Evolutionary conservation across 1,140 invertebrate genomes (phyloP).

Genomic region (Chironomus striatipennis): DNA sequence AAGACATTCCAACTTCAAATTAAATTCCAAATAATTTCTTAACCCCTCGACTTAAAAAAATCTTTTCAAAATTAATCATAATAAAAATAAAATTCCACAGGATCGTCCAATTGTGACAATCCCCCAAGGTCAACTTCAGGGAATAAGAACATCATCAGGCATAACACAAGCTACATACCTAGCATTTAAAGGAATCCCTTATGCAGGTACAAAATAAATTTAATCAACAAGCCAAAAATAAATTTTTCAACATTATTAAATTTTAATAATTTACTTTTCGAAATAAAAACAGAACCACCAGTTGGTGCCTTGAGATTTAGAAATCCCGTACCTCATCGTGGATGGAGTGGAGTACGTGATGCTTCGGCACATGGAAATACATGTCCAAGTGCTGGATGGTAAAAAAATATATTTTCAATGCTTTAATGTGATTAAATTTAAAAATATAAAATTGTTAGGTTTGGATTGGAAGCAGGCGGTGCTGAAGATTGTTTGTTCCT

Average conservation of each 20-base stretch:
- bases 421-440: too few relatives aligned
- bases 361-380: constrained; percentile 42
- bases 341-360: constrained; percentile 44
- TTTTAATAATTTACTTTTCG: background rate
- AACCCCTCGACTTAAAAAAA: background rate
- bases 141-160: background rate
- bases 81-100: background rate
- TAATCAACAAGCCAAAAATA: background rate
- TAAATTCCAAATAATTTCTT: too few relatives aligned
- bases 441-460: too few relatives aligned
- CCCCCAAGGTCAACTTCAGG: background rate
- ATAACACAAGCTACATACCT: background rate
- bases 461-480: constrained; percentile 34
- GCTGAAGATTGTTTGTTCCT: constrained; percentile 64
- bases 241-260: background rate
- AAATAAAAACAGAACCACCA: background rate
- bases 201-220: background rate
- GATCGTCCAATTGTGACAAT: constrained; percentile 18
- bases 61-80: background rate
- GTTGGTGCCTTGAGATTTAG: background rate
- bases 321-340: constrained; percentile 42
- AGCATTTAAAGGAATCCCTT: constrained; percentile 8
- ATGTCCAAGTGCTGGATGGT: constrained; percentile 40
- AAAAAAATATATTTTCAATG: too few relatives aligned
- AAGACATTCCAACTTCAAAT: too few relatives aligned